Evolutionary conservation across 64 coral and sea anemone genomes (phyloP).

Genomic region (Orbicella faveolata): DNA sequence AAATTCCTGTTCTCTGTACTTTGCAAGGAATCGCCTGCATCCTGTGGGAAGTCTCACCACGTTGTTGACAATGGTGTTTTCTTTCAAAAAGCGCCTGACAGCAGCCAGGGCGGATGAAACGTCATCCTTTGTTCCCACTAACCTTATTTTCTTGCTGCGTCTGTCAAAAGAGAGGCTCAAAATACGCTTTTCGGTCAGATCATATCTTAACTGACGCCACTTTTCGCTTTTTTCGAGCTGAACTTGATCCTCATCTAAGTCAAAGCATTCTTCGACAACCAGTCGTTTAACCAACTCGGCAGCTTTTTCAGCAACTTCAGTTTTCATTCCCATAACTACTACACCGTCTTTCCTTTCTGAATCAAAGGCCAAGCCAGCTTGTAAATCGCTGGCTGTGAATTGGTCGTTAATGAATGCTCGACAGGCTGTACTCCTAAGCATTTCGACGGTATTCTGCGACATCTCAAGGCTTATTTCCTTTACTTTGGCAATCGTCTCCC

Average conservation of each 20-base stretch:
- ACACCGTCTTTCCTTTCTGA: not conserved
- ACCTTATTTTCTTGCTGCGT: not conserved
- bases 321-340: conserved; percentile 16
- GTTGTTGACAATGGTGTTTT: conserved; percentile 44
- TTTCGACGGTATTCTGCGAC: not conserved
- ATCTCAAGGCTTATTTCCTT: not conserved
- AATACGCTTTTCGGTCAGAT: not conserved
- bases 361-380: not conserved
- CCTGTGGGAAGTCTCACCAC: not conserved
- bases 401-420: not conserved
- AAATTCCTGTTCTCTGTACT: conserved; percentile 3
- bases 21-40: conserved; percentile 1
- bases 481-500: not conserved
- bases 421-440: not conserved
- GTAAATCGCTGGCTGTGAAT: conserved; percentile 22
- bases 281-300: not conserved
- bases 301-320: not conserved
- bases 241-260: conserved; percentile 30
- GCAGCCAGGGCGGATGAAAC: not conserved
- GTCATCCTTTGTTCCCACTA: conserved; percentile 30
- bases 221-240: conserved; percentile 16
- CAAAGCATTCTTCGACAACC: conserved; percentile 14
- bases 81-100: conserved; percentile 23
- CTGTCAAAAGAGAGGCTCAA: not conserved
- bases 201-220: not conserved